Evolutionary conservation across 1,140 invertebrate genomes (phyloP), one percentile per base, ranked within the genome.

Genomic region (Bombus pascuorum): DNA sequence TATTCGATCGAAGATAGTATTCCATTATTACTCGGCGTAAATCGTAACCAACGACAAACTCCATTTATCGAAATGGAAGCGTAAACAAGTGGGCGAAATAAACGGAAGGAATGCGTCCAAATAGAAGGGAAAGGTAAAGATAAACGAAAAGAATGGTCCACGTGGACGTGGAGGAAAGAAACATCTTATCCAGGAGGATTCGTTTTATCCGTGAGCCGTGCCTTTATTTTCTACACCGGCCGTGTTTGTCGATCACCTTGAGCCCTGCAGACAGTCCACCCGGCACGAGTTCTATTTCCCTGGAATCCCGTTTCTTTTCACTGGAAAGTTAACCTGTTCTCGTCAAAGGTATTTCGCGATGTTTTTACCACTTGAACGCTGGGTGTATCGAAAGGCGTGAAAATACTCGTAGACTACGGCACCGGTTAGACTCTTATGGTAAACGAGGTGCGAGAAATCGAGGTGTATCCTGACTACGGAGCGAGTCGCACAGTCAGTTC

Each of bases 401-500:
- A 66, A 72, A 25, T 57, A 66, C 78, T 78, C 39, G 37, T 34
- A 57, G 65, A 25, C 66, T 1, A 32, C 18, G 32, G 2, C 10
- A 32, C 62, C 13, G 34, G 72, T 39, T 66, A 39, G 34, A 12
- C 22, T 12, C 18, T 53, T 53, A 53, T 22, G 22, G 39, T 25
- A 73, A 80, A 88, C 68, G 80, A 86, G 74, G 34, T 70, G 85
- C 85, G 62, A 86, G 65, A 78, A 85, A 87, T 76, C 53, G 74
- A 42, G 44, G 53, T 81, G 79, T 76, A 82, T 89, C 57, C 78
- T 66, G 68, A 65, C 62, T 68, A 57, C 42, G 53, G 59, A 70
- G 79, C 74, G 79, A 82, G 86, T 85, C 75, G 86, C 77, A 86
- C 86, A 91, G 90, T 89, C 87, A 93, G 91, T 93, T 92, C 92